Evolutionary conservation across 2,797 vertebrate genomes (phyloP).

Genomic region (Pipistrellus kuhlii): DNA sequence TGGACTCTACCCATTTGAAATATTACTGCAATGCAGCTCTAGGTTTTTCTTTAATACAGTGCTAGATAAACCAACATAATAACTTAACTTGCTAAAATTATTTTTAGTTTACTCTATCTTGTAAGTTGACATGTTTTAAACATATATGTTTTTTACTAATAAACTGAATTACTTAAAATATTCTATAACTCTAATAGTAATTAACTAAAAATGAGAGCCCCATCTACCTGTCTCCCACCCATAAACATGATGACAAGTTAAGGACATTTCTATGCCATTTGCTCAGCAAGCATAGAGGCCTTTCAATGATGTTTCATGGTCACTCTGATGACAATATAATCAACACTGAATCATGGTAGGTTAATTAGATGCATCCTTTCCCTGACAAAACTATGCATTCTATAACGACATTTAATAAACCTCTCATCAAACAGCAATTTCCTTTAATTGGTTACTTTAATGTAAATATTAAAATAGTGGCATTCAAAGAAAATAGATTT

Average conservation of each 20-base stretch:
- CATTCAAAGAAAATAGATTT: conserved; percentile 33
- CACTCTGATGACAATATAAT: conserved; percentile 16
- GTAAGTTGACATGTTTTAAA: conserved; percentile 25
- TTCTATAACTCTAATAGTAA: conserved; percentile 4
- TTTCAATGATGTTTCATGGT: conserved; percentile 21
- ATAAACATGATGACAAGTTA: neutral
- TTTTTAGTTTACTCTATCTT: conserved; percentile 48
- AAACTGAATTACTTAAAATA: neutral
- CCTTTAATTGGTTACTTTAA: conserved; percentile 13
- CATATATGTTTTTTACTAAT: neutral
- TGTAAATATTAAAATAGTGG: neutral
- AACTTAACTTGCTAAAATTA: neutral
- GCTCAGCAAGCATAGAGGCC: neutral
- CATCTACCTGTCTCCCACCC: neutral
- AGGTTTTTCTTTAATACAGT: conserved; percentile 4
- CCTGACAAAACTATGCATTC: neutral
- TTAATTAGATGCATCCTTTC: neutral
- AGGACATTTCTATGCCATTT: conserved; percentile 40
- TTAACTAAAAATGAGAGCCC: neutral
- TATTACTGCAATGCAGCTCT: neutral
- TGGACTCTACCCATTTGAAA: neutral
- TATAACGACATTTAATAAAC: neutral
- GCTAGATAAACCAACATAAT: neutral
- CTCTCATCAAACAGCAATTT: neutral
- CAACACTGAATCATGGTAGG: neutral